Conservation (phyloP, 2,888 invertebrate species). For the Drosophila bunnanda region DNA sequence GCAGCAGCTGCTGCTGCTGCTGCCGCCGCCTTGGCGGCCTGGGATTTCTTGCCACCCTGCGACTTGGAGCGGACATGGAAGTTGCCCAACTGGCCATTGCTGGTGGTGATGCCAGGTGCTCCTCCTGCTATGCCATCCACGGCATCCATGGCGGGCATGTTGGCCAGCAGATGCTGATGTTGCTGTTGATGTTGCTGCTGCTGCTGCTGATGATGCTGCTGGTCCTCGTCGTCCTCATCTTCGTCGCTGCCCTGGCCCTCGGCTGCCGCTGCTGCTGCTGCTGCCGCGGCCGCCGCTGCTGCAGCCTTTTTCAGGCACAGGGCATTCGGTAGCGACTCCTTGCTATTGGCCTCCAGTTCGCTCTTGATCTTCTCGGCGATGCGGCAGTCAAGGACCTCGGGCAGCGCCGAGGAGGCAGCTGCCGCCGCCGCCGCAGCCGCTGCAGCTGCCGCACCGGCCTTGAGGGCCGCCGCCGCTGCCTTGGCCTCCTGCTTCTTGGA, state of each 20-base stretch:
- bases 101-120: slow-evolving; percentile 17
- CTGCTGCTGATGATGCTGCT: slow-evolving; percentile 24
- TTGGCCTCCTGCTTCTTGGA: slow-evolving; percentile 82
- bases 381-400: slow-evolving; percentile 84
- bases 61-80: slow-evolving; percentile 66
- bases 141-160: slow-evolving; percentile 42
- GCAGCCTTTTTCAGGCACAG: slow-evolving; percentile 78
- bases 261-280: slow-evolving; percentile 38
- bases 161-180: slow-evolving; percentile 31
- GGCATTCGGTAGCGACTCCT: slow-evolving; percentile 73
- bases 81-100: slow-evolving; percentile 55
- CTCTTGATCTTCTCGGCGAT: slow-evolving; percentile 85
- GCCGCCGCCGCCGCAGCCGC: slow-evolving; percentile 69
- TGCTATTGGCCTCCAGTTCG: slow-evolving; percentile 83
- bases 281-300: slow-evolving; percentile 55
- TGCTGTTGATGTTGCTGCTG: neutral
- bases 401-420: slow-evolving; percentile 65
- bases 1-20: slow-evolving; percentile 55
- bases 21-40: slow-evolving; percentile 54
- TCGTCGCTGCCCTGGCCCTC: slow-evolving; percentile 68
- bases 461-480: slow-evolving; percentile 68
- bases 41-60: slow-evolving; percentile 52
- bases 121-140: slow-evolving; percentile 44
- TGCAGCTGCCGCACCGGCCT: slow-evolving; percentile 52
- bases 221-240: slow-evolving; percentile 78